These are phyloP conservation scores for Crotalus adamanteus DNA, from an alignment of 2,797 vertebrate species.

Conservation along the genomic window DNA sequence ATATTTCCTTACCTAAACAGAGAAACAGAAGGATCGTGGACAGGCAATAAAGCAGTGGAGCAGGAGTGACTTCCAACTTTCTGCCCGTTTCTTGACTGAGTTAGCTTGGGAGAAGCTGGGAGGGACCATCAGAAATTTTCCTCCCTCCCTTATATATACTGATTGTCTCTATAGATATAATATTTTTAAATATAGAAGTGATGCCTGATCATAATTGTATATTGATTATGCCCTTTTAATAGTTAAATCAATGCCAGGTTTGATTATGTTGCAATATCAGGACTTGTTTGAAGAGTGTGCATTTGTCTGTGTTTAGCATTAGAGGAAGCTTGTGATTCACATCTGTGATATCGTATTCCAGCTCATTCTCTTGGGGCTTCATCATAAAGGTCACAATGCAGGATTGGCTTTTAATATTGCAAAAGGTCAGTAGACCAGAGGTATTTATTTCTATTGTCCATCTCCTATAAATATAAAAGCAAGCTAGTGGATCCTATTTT, in stretches of 20 bases:
- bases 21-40: neutral
- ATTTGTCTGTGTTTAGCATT: neutral
- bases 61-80: neutral
- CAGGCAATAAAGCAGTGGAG: neutral
- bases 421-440: slow-evolving; percentile 1
- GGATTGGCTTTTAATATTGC: slow-evolving; percentile 4
- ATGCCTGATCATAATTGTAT: slow-evolving; percentile 1
- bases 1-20: neutral
- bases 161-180: neutral
- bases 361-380: slow-evolving; percentile 20
- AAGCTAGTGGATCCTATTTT: neutral
- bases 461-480: neutral
- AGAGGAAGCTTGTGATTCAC: neutral
- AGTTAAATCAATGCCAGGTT: neutral
- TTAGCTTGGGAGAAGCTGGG: neutral
- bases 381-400: slow-evolving; percentile 16
- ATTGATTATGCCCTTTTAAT: slow-evolving; percentile 5
- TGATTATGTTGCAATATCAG: slow-evolving; percentile 20
- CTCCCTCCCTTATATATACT: neutral
- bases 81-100: neutral
- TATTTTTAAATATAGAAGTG: slow-evolving; percentile 30
- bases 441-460: neutral
- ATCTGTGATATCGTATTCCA: neutral
- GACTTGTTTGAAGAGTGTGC: neutral
- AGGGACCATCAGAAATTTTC: neutral